Base-by-base conservation (phyloP, 1,140 invertebrate species). In the Aphidius gifuensis region DNA sequence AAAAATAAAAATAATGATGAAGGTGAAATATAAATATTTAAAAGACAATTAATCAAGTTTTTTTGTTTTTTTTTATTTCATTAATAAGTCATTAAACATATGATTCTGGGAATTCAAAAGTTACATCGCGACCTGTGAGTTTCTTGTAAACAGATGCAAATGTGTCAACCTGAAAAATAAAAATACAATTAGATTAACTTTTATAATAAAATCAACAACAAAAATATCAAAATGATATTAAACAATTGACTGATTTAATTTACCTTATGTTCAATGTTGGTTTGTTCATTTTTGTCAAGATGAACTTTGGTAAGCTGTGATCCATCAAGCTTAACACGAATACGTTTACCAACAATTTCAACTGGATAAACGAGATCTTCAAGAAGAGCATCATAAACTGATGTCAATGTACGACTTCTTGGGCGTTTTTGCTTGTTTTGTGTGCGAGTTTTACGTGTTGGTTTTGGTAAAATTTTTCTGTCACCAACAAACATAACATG, bases 261-360 rank as follows among this genome's bases (percentile, higher is more conserved):
- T 85, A 97, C 95, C 88, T 99, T 99, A 79, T 99, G 97, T 85
- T 99, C 97, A 83, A 99, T 97, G 71, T 96, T 98, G 59, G 96
- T 99, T 82, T 98, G 96, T 78, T 99, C 96, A 79, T 90, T 94
- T 82, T 98, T 99, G 80, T 99, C 98, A 66, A 99, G 84, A 83
- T 99, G 97, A 69, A 99, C 96, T 85, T 99, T 99, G 71, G 97
- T 96, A 38, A 99, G 83, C 69, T 96, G 90, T 47, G 93, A 93
- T 43, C 97, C 97, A 82, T 99, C 97, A 57, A 98, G 83, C 79
- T 95, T 96, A 50, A 99, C 89, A 70, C 97, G 87, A 72, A 97
- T 98, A 65, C 98, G 87, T 82, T 98, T 99, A 73, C 98, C 98
- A 61, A 99, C 96, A 75, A 99, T 99, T 85, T 99, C 98, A 61